Evolutionary conservation across 2,888 invertebrate genomes (phyloP).

Genomic region (Liposcelis brunnea): DNA sequence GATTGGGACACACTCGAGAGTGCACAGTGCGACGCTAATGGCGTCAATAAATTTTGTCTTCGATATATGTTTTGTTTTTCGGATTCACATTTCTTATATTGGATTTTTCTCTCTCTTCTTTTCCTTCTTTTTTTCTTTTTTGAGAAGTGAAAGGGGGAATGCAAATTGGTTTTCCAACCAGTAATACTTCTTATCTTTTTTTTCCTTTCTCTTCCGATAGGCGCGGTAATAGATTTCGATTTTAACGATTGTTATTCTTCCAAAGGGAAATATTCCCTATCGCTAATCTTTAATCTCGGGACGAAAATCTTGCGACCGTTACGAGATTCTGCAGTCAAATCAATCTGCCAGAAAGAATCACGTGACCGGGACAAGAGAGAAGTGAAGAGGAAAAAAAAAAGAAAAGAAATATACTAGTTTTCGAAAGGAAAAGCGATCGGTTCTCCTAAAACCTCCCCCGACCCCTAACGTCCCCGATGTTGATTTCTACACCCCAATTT

Average conservation of each 20-base stretch:
- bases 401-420: too few species aligned
- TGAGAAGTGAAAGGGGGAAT: conserved; percentile 8
- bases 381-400: too few species aligned
- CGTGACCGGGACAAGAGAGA: too few species aligned
- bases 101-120: conserved; percentile 7
- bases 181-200: conserved; percentile 7
- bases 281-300: too few species aligned
- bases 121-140: neutral
- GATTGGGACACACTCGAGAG: too few species aligned
- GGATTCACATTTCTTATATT: conserved; percentile 9
- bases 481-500: too few species aligned
- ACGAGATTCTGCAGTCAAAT: too few species aligned
- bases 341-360: too few species aligned
- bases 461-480: too few species aligned
- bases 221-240: neutral
- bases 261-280: neutral
- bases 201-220: neutral
- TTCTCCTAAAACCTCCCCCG: too few species aligned
- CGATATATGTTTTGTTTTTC: conserved; percentile 9
- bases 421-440: too few species aligned
- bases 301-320: too few species aligned
- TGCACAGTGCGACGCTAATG: conserved; percentile 4
- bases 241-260: neutral
- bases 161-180: conserved; percentile 6
- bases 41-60: conserved; percentile 5